phyloP scores from a whole-genome alignment of 2,888 invertebrate species.

The Hydropsyche betteni region DNA sequence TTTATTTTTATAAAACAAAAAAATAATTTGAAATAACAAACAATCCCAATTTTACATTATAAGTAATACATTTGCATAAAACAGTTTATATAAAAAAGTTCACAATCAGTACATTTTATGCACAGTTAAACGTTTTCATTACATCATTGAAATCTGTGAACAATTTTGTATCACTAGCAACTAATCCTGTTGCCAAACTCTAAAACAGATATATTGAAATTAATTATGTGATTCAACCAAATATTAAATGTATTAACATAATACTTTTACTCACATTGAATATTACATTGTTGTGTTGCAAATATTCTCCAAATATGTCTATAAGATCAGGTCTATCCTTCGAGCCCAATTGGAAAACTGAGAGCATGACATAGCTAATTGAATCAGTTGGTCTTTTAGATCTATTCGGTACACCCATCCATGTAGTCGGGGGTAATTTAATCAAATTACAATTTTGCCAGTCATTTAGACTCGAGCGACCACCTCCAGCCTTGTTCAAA shows the following conservation, averaged over 20 bases:
- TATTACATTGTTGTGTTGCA: slow-evolving; percentile 64
- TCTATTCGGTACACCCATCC: slow-evolving; percentile 65
- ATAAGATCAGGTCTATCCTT: slow-evolving; percentile 68
- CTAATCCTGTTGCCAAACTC: slow-evolving; percentile 7
- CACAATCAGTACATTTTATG: no score
- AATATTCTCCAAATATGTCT: slow-evolving; percentile 71
- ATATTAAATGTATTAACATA: background rate
- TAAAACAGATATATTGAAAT: slow-evolving; percentile 6
- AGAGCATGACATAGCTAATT: slow-evolving; percentile 70
- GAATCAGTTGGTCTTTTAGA: slow-evolving; percentile 68
- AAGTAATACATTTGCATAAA: no score
- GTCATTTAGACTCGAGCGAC: slow-evolving; percentile 64
- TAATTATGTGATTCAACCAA: no score
- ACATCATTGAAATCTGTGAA: slow-evolving; percentile 10
- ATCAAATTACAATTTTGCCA: slow-evolving; percentile 70
- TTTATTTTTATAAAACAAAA: no score
- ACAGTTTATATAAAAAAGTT: no score
- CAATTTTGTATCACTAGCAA: slow-evolving; percentile 21
- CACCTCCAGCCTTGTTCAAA: slow-evolving; percentile 64
- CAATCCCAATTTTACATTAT: no score
- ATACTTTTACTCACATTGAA: slow-evolving; percentile 60
- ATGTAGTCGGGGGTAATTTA: slow-evolving; percentile 68
- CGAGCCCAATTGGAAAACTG: slow-evolving; percentile 65
- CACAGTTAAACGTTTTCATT: background rate
- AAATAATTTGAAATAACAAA: no score